A percentile compares a stretch with the other conserved stretches of the same genome.
phyloP scores from a whole-genome alignment of 2,113 vertebrate species.

The Probosciger aterrimus region DNA sequence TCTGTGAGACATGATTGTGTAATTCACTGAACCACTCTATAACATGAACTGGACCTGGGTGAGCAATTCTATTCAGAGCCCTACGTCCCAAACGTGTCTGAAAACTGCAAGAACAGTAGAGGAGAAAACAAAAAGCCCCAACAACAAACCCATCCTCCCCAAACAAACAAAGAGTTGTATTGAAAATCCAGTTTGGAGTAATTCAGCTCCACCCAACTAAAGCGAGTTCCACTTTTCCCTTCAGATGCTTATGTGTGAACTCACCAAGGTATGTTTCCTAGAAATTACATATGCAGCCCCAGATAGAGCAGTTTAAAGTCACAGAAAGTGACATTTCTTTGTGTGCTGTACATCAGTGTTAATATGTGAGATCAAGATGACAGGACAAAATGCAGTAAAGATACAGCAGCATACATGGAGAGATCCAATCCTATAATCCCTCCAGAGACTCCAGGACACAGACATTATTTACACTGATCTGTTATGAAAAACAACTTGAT shows the following conservation, averaged over 20 bases:
- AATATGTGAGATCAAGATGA: not conserved
- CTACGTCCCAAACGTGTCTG: not conserved
- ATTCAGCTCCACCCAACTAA: not conserved
- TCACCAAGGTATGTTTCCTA: not conserved
- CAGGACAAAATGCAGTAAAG: not conserved
- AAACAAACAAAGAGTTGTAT: not conserved
- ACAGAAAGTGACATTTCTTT: not conserved
- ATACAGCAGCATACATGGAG: not conserved
- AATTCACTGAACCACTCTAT: slow-evolving; percentile 36
- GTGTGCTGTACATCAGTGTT: not conserved
- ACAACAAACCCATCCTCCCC: not conserved
- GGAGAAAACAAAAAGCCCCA: accelerated
- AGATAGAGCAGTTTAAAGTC: not conserved
- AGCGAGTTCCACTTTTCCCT: not conserved
- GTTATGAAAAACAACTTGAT: not conserved
- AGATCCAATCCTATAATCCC: not conserved
- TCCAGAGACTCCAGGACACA: not conserved
- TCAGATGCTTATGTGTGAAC: not conserved
- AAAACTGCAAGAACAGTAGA: not conserved
- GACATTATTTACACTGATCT: not conserved
- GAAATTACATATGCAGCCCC: not conserved
- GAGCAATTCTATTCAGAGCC: slow-evolving; percentile 8
- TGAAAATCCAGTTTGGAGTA: not conserved
- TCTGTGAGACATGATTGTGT: not conserved
- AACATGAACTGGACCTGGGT: not conserved